Conservation (phyloP, 2,797 vertebrate species). For the Semaprochilodus insignis region DNA sequence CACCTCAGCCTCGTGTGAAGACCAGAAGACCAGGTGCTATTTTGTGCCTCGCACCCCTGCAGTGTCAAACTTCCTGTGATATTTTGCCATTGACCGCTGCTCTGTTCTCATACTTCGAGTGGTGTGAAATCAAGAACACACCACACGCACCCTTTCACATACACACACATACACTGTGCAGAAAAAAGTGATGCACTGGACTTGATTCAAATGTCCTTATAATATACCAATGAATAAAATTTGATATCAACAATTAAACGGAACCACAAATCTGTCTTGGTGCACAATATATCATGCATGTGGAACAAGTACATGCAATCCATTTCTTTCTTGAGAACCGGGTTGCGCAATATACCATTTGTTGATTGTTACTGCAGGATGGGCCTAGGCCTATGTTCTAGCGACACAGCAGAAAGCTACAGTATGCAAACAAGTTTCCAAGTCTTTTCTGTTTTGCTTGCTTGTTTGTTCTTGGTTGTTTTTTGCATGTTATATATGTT, state of each 20-base stretch:
- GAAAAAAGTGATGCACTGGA: background rate
- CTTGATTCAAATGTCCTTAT: background rate
- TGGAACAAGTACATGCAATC: too few relatives aligned
- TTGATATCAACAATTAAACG: too few relatives aligned
- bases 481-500: too few relatives aligned
- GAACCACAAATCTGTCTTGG: too few relatives aligned
- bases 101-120: background rate
- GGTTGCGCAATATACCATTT: background rate
- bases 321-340: too few relatives aligned
- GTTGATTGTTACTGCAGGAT: background rate
- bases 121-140: conserved; percentile 36
- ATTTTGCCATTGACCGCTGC: conserved; percentile 42
- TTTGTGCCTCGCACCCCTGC: conserved; percentile 39
- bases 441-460: too few relatives aligned
- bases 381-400: background rate
- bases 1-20: background rate
- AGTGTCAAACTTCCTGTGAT: conserved; percentile 58
- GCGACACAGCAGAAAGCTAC: background rate
- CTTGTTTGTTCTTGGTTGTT: too few relatives aligned
- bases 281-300: too few relatives aligned
- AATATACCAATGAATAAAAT: too few relatives aligned
- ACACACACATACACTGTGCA: conserved; percentile 13
- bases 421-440: too few relatives aligned
- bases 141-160: background rate
- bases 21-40: conserved; percentile 23